Evolutionary conservation across 2,888 invertebrate genomes (phyloP).

Genomic region (Sarcophaga variegata): DNA sequence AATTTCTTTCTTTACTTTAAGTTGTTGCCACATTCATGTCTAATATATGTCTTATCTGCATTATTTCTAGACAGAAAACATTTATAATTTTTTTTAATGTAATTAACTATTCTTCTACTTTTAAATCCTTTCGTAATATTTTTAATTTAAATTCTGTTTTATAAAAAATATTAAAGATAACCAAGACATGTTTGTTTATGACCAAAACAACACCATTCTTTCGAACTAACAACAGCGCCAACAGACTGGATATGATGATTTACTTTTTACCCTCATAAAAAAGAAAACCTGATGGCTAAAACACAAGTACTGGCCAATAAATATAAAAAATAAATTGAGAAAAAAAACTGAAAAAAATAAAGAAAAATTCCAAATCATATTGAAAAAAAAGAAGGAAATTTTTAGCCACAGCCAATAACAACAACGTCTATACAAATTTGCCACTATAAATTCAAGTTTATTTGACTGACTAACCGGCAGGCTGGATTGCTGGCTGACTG

Average conservation of each 20-base stretch:
- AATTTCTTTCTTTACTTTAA: too few species aligned
- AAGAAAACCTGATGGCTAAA: not conserved
- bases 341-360: not conserved
- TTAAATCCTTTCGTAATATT: too few species aligned
- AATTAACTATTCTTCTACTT: too few species aligned
- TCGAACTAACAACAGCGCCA: not conserved
- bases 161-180: too few species aligned
- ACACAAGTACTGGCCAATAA: conserved; percentile 14
- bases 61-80: too few species aligned
- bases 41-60: too few species aligned
- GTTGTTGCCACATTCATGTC: too few species aligned
- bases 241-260: conserved; percentile 37
- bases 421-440: conserved; percentile 48
- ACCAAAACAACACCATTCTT: conserved; percentile 25
- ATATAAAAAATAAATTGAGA: conserved; percentile 9
- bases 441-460: conserved; percentile 57
- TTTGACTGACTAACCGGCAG: conserved; percentile 29
- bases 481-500: not conserved
- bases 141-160: too few species aligned
- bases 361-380: not conserved
- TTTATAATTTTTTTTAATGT: too few species aligned
- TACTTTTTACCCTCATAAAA: conserved; percentile 45
- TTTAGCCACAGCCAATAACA: conserved; percentile 34
- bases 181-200: too few species aligned
- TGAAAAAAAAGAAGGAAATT: conserved; percentile 11